Evolutionary conservation across 2,113 vertebrate genomes (phyloP).

Genomic region (Tiliqua scincoides): DNA sequence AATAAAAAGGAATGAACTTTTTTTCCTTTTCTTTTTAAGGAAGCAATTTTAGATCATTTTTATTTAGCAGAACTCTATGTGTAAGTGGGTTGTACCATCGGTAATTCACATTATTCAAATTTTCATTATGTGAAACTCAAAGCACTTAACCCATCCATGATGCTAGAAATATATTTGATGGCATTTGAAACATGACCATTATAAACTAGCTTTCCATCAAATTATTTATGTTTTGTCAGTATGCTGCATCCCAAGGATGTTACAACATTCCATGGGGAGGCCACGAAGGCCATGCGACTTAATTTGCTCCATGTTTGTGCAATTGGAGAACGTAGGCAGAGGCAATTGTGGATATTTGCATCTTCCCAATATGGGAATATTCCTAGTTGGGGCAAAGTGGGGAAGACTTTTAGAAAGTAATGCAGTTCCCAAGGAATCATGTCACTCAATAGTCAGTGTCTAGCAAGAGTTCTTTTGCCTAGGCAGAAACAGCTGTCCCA

Average conservation of each 20-base stretch:
- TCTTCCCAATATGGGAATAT: not conserved
- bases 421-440: not conserved
- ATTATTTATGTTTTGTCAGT: not conserved
- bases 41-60: fast-evolving
- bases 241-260: not conserved
- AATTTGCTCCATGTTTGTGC: not conserved
- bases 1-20: no score
- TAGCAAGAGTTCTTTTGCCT: not conserved
- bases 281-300: not conserved
- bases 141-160: not conserved
- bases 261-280: not conserved
- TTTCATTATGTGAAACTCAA: not conserved
- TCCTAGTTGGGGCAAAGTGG: not conserved
- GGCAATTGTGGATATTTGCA: not conserved
- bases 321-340: not conserved
- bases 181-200: not conserved
- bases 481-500: not conserved
- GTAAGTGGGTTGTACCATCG: not conserved
- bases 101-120: not conserved
- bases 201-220: not conserved
- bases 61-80: not conserved
- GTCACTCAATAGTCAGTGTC: not conserved
- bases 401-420: not conserved
- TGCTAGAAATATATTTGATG: not conserved
- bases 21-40: not conserved